Evolutionary conservation across 1,140 invertebrate genomes (phyloP).

Genomic region (Bilobella aurantiaca): DNA sequence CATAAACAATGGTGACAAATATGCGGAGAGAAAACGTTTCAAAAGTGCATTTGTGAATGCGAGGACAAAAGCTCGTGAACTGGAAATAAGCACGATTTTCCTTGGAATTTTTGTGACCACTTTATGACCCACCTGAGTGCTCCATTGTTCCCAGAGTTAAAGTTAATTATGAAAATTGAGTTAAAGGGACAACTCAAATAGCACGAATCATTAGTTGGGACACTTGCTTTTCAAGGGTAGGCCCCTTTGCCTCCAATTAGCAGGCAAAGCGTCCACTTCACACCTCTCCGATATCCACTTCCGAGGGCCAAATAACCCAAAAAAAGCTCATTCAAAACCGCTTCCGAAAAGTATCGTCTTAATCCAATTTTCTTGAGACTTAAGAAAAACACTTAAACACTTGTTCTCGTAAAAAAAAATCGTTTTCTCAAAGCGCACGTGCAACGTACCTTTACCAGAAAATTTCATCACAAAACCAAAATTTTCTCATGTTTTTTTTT

Average conservation of each 20-base stretch:
- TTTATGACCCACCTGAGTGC: not conserved
- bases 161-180: not conserved
- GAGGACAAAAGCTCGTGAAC: not conserved
- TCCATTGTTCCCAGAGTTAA: not conserved
- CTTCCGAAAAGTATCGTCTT: too few relatives aligned
- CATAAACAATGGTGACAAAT: too few relatives aligned
- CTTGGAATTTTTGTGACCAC: not conserved
- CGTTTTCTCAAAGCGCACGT: too few relatives aligned
- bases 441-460: too few relatives aligned
- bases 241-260: conserved; percentile 1
- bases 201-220: conserved; percentile 3
- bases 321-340: too few relatives aligned
- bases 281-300: not conserved
- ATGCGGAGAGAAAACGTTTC: too few relatives aligned
- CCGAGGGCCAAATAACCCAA: not conserved
- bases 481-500: too few relatives aligned
- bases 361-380: too few relatives aligned
- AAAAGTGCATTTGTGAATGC: too few relatives aligned
- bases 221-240: not conserved
- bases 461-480: too few relatives aligned
- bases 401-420: too few relatives aligned
- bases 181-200: conserved; percentile 3
- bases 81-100: not conserved
- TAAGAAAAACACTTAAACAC: too few relatives aligned
- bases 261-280: not conserved